Conservation (phyloP, 2,797 vertebrate species). For the Phrynocephalus vlangalii region DNA sequence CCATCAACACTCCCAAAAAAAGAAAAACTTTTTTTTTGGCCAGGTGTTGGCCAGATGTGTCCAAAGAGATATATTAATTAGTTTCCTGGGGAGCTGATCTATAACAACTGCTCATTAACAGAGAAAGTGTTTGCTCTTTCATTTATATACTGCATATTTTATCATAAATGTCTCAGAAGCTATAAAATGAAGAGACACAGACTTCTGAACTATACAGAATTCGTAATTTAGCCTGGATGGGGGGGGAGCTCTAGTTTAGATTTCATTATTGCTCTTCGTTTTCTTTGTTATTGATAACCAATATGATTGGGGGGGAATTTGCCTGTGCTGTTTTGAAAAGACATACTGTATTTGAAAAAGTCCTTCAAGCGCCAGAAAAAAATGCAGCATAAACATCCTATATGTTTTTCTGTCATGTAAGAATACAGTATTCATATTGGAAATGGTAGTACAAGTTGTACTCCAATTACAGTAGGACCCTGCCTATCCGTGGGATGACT, state of each 20-base stretch:
- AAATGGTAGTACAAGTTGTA: too few species aligned
- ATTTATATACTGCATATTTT: slow-evolving; percentile 56
- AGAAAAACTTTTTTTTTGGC: not conserved
- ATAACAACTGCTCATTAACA: slow-evolving; percentile 43
- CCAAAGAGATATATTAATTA: slow-evolving; percentile 48
- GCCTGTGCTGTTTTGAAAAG: not conserved
- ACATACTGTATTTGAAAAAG: not conserved
- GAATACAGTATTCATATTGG: too few species aligned
- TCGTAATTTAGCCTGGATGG: not conserved
- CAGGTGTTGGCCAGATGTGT: slow-evolving; percentile 43
- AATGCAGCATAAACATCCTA: not conserved
- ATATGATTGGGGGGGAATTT: not conserved
- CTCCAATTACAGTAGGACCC: too few species aligned
- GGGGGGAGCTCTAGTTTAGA: not conserved
- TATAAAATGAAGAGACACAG: not conserved
- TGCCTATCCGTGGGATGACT: too few species aligned
- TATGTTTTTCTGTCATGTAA: too few species aligned
- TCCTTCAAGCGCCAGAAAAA: not conserved
- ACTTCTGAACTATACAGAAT: not conserved
- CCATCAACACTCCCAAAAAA: not conserved
- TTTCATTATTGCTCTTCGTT: not conserved
- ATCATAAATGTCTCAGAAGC: not conserved
- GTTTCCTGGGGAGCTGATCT: slow-evolving; percentile 62
- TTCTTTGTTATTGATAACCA: not conserved
- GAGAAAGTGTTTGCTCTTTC: slow-evolving; percentile 19